These are phyloP conservation scores for Antidorcas marsupialis DNA, from an alignment of 2,113 vertebrate species.

Conservation along the genomic window DNA sequence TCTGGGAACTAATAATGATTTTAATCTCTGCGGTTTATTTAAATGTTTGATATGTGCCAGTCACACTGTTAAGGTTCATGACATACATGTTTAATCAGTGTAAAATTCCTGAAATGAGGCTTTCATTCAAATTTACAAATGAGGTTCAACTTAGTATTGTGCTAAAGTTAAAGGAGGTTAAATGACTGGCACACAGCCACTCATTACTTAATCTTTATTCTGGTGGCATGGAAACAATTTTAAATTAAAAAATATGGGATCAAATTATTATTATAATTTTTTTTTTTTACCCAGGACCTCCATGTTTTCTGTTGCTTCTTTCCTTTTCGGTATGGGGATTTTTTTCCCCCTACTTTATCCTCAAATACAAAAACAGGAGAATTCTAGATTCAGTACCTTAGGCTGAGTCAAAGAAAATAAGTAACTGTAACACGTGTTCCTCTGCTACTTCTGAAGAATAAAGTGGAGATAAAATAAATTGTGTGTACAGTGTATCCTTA, in stretches of 20 bases:
- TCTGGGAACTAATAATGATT: neutral
- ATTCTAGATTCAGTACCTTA: neutral
- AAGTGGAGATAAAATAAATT: neutral
- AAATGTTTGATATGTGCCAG: neutral
- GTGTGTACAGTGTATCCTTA: neutral
- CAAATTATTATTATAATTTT: neutral
- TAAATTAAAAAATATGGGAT: neutral
- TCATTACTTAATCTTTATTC: neutral
- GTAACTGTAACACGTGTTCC: neutral
- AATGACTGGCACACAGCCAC: neutral
- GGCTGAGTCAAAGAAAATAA: neutral
- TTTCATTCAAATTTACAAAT: neutral
- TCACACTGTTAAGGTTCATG: neutral
- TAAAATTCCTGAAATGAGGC: neutral
- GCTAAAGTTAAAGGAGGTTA: neutral
- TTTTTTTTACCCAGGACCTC: neutral
- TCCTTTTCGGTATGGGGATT: neutral
- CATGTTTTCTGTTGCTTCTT: neutral
- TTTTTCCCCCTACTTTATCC: neutral
- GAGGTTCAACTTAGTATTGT: neutral
- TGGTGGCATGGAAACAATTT: neutral
- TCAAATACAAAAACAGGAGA: neutral
- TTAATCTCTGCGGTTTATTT: neutral
- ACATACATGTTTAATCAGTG: neutral
- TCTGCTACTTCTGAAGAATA: neutral